Conservation (phyloP, 2,113 vertebrate species). For the Gobiocypris rarus region DNA sequence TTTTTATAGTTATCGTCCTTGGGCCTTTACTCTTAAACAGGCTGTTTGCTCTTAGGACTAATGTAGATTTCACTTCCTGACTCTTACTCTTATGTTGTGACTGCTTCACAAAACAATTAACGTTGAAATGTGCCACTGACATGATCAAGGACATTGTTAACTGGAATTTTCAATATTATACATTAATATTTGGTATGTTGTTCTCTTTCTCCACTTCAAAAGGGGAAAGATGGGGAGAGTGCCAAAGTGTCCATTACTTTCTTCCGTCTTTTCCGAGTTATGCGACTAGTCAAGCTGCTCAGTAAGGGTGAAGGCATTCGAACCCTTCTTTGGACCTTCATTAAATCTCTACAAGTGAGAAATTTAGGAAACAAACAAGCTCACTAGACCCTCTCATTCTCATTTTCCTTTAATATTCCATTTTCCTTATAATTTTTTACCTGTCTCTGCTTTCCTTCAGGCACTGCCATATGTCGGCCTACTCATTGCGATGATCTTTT, state of each 20-base stretch:
- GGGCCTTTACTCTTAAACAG: background rate
- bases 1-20: too few relatives aligned
- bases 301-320: conserved; percentile 98
- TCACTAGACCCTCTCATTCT: background rate
- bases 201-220: conserved; percentile 63
- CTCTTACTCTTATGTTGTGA: background rate
- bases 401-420: background rate
- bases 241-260: conserved; percentile 98
- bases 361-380: background rate
- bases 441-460: conserved; percentile 61
- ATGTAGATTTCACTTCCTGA: background rate
- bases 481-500: conserved; percentile 95
- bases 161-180: background rate
- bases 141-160: background rate
- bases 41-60: background rate
- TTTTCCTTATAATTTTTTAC: background rate
- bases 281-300: conserved; percentile 97
- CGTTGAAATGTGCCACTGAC: background rate
- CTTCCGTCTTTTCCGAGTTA: conserved; percentile 98
- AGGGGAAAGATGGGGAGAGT: conserved; percentile 93
- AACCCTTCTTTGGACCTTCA: conserved; percentile 97
- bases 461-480: conserved; percentile 91
- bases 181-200: background rate
- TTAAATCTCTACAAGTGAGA: conserved; percentile 96
- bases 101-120: too few relatives aligned